Evolutionary conservation across 2,113 vertebrate species (phyloP), one percentile per base, ranked within the genome.

Genomic region (Monopterus albus): DNA sequence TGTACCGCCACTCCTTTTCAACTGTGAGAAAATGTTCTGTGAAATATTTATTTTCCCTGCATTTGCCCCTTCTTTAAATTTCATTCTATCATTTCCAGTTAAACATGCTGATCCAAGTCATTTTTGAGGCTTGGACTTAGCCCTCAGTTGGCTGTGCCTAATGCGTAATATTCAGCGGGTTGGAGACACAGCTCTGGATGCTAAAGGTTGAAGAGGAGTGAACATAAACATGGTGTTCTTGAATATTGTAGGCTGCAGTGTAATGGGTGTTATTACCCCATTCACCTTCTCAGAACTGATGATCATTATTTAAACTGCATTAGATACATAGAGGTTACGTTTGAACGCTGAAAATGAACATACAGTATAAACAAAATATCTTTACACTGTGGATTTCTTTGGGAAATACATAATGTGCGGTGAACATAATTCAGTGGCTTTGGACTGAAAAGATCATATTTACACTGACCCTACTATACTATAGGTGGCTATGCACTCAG

Each of bases 81-180:
- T 31, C 47, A 9, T 57, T 42, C 65, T 69, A 68, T 77, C 78
- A 71, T 81, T 79, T 25, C 49, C 68, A 76, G 60, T 83, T 78
- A 89, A 82, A 87, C 83, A 72, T 88, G 85, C 87, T 88, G 79
- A 83, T 77, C 56, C 51, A 76, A 81, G 83, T 36, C 6, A 36
- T 75, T 80, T 84, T 66, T 51, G 17, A 61, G 45, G 33, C 12
- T 10, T 57, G 71, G 79, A 63, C 84, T 82, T 69, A 62, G 65
- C 43, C 60, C 57, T 53, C 81, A 42, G 67, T 74, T 42, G 60
- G 74, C 58, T 72, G 33, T 72, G 81, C 46, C 36, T 29, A 8
- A 57, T 58, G 72, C 61, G 62, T 76, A 75, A 76, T 83, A 64
- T 87, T 76, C 45, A 42, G 67, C 6, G 29, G 57, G 84, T 85